Evolutionary conservation across 2,888 invertebrate genomes (phyloP).

Genomic region (Brachyopa scutellaris): DNA sequence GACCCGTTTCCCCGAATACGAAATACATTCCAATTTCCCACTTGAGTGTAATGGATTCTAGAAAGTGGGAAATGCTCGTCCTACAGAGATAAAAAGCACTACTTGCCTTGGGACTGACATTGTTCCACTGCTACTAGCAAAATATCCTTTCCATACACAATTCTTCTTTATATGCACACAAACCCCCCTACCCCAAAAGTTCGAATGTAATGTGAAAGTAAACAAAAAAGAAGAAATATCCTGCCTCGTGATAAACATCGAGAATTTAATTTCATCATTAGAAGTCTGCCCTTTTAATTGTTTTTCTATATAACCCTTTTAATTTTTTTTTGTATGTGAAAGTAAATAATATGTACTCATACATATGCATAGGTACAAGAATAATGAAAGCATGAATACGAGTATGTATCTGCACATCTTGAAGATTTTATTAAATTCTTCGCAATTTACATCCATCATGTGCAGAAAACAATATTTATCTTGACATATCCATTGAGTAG

Average conservation of each 20-base stretch:
- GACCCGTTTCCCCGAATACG: constrained; percentile 63
- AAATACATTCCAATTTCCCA: constrained; percentile 70
- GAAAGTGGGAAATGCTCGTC: constrained; percentile 66
- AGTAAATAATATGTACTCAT: background rate
- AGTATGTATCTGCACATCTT: background rate
- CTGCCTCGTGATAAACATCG: constrained; percentile 11
- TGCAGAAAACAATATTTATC: constrained; percentile 32
- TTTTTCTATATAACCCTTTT: constrained; percentile 14
- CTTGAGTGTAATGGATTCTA: constrained; percentile 71
- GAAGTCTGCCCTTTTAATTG: constrained; percentile 27
- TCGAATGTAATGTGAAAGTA: constrained; percentile 54
- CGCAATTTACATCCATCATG: constrained; percentile 48
- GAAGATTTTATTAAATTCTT: constrained; percentile 12
- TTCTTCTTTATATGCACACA: constrained; percentile 29
- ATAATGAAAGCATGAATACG: background rate
- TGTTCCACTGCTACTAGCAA: constrained; percentile 67
- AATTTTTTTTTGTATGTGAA: background rate
- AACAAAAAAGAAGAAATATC: constrained; percentile 1
- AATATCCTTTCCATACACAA: constrained; percentile 60
- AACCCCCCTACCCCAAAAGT: constrained; percentile 30
- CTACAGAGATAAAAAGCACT: constrained; percentile 48
- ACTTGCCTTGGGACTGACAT: constrained; percentile 69
- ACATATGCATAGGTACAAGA: background rate
- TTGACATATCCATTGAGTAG: constrained; percentile 50
- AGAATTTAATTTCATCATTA: constrained; percentile 33